Evolutionary conservation across 2,888 invertebrate genomes (phyloP), one percentile per base, ranked within the genome.

Genomic region (Epistrophe eligans): DNA sequence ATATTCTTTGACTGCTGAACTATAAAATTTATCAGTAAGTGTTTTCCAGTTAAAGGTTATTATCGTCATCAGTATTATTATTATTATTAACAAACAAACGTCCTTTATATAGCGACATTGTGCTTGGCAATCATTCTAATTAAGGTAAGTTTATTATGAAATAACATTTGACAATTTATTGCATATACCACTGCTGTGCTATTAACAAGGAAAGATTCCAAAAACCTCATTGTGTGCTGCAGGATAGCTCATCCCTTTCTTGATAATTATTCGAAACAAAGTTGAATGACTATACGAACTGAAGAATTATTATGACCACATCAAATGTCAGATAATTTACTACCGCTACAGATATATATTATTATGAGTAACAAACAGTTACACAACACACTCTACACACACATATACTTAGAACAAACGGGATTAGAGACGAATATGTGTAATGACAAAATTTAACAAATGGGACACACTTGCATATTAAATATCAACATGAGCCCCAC

Each of bases 281-380:
- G 76, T 88, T 81, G 80, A 84, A 67, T 57, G 48, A 82, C 79
- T 74, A 35, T 35, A 82, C 17, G 15, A 70, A 67, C 67, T 64
- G 66, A 77, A 88, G 84, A 88, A 88, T 85, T 89, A 88, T 88
- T 88, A 89, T 85, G 88, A 89, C 88, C 88, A 89, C 88, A 89
- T 89, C 88, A 89, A 89, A 89, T 89, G 88, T 85, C 81, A 83
- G 88, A 89, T 89, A 89, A 89, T 89, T 89, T 89, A 89, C 88
- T 89, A 82, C 88, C 79, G 70, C 82, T 82, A 48, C 79, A 83
- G 17, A 66, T 32, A 66, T 32, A 66, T 35, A 24, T 45, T 55
- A 57, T 38, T 24, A 24, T 24, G 24, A 24, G 24, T 24, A 24
- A 24, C 24, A 24, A 24, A 24, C 24, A 24, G 24, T 24, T 24